Evolutionary conservation across 2,888 invertebrate genomes (phyloP).

Genomic region (Rhimphoctona megacephalus): DNA sequence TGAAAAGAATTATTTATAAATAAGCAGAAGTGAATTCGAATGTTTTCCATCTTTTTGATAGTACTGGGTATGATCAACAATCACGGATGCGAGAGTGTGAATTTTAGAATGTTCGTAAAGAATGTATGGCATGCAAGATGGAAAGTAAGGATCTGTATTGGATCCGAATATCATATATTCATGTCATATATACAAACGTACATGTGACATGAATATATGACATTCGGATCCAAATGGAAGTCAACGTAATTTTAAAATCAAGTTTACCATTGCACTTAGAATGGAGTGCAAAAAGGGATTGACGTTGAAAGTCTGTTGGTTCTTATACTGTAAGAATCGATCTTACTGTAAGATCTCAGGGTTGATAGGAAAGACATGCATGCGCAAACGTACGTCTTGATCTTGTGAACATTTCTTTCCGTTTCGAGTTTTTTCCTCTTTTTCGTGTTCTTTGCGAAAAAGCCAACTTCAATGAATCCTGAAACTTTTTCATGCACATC

Average conservation of each 20-base stretch:
- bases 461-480: constrained; percentile 23
- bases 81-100: no score
- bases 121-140: no score
- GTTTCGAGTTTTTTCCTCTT: constrained; percentile 2
- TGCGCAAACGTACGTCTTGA: constrained; percentile 21
- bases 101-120: no score
- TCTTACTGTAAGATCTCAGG: constrained; percentile 11
- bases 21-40: no score
- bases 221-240: background rate
- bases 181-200: background rate
- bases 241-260: constrained; percentile 38
- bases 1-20: no score
- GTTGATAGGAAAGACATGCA: constrained; percentile 5
- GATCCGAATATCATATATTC: background rate
- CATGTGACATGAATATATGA: no score
- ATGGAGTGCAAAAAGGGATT: constrained; percentile 49
- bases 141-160: background rate
- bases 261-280: constrained; percentile 63
- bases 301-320: constrained; percentile 1
- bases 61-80: no score
- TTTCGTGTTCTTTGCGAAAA: constrained; percentile 10
- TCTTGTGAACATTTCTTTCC: constrained; percentile 41
- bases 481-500: constrained; percentile 1
- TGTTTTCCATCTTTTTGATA: no score
- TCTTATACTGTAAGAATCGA: constrained; percentile 40